Conservation (phyloP, 2,797 vertebrate genomes). For the Scyliorhinus canicula region DNA sequence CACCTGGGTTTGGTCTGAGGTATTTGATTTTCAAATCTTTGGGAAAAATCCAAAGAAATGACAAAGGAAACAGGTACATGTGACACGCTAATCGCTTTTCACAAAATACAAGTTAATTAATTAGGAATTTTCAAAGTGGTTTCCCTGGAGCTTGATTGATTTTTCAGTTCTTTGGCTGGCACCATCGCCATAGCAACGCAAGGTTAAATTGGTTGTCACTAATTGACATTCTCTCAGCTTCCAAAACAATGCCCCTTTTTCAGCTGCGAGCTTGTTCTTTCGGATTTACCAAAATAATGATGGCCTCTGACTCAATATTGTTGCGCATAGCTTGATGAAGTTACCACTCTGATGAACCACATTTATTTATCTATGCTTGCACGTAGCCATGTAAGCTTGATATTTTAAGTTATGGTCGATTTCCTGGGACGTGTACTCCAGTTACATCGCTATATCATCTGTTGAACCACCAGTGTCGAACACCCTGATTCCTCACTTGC, state of each 20-base stretch:
- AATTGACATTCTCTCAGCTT: neutral
- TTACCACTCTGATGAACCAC: neutral
- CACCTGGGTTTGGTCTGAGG: too few species aligned
- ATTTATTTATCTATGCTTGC: neutral
- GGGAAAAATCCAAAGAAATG: neutral
- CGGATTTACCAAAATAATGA: neutral
- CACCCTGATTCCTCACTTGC: neutral
- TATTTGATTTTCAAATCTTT: neutral
- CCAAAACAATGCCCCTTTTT: too few species aligned
- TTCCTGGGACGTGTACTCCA: neutral
- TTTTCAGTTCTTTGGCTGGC: neutral
- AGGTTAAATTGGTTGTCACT: neutral
- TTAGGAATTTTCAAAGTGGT: neutral
- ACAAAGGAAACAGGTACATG: neutral
- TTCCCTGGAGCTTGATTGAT: neutral
- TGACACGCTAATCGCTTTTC: neutral
- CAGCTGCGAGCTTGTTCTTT: neutral
- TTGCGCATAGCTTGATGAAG: neutral
- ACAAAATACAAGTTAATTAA: neutral
- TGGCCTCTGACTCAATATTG: neutral
- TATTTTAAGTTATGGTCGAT: neutral
- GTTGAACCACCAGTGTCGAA: neutral
- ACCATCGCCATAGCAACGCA: neutral
- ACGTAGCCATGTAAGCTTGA: neutral
- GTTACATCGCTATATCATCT: neutral